A percentile compares a stretch with the other conserved stretches of the same genome.
Conservation (phyloP, 2,113 vertebrate species). For the Syngnathus floridae region DNA sequence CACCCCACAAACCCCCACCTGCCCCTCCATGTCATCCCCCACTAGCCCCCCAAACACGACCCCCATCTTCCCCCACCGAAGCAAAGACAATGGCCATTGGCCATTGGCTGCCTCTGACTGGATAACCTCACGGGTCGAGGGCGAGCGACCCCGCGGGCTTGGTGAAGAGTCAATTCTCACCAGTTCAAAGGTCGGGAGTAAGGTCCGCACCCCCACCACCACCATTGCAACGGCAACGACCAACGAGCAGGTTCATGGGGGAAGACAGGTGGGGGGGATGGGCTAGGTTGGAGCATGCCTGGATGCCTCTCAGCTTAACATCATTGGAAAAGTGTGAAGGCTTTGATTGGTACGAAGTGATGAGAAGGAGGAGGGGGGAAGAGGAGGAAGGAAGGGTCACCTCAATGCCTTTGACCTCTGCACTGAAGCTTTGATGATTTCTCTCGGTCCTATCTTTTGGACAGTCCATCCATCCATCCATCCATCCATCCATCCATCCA, state of each 20-base stretch:
- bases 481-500: slow-evolving; percentile 1
- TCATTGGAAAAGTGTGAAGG: slow-evolving; percentile 35
- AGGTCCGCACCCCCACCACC: slow-evolving; percentile 20
- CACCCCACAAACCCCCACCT: slow-evolving; percentile 13
- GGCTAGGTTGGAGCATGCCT: slow-evolving; percentile 36
- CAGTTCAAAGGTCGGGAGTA: slow-evolving; percentile 56
- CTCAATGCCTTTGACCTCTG: slow-evolving; percentile 67
- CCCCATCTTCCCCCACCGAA: slow-evolving; percentile 14
- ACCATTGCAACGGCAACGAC: background rate
- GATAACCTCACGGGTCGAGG: slow-evolving; percentile 54
- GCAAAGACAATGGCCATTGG: slow-evolving; percentile 46
- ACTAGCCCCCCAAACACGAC: slow-evolving; percentile 1
- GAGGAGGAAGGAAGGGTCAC: slow-evolving; percentile 6
- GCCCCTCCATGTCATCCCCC: slow-evolving; percentile 5
- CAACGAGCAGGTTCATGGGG: slow-evolving; percentile 12
- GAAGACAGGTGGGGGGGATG: slow-evolving; percentile 23
- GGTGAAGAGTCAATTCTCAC: slow-evolving; percentile 69
- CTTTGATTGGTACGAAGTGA: slow-evolving; percentile 49
- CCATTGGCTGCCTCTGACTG: slow-evolving; percentile 61
- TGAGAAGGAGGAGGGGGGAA: slow-evolving; percentile 13
- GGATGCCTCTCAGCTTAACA: slow-evolving; percentile 26
- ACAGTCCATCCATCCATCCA: background rate
- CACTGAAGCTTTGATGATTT: slow-evolving; percentile 52
- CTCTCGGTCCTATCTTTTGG: background rate
- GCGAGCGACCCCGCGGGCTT: slow-evolving; percentile 60